Evolutionary conservation across 1,140 invertebrate species (phyloP).

Genomic region (Drosophila pseudoananassae): DNA sequence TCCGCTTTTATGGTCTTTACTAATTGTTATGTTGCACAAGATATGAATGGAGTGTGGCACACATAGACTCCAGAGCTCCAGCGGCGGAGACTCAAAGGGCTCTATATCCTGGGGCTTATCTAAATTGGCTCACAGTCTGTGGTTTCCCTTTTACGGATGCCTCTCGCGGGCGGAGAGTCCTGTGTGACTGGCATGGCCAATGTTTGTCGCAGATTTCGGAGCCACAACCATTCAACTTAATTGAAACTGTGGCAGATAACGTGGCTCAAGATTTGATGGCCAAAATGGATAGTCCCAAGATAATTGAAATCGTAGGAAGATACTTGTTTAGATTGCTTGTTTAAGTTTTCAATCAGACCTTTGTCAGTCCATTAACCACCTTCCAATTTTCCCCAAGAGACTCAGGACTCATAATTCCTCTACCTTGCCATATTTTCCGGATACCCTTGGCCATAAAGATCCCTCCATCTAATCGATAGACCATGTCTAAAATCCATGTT

Average conservation of each 20-base stretch:
- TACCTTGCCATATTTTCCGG: background rate
- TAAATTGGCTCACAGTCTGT: conserved; percentile 68
- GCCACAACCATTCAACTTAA: conserved; percentile 53
- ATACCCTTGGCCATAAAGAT: conserved; percentile 21
- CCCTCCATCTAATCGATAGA: conserved; percentile 55
- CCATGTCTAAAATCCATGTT: conserved; percentile 57
- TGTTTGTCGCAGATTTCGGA: conserved; percentile 21
- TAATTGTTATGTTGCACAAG: conserved; percentile 82
- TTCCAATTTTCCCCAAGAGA: background rate
- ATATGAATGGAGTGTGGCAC: conserved; percentile 73
- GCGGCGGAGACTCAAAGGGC: conserved; percentile 4
- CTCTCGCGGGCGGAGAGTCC: conserved; percentile 12
- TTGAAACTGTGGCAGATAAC: conserved; percentile 54
- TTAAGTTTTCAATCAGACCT: conserved; percentile 23
- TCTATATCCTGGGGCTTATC: conserved; percentile 61
- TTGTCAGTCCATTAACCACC: conserved; percentile 17
- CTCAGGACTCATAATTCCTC: background rate
- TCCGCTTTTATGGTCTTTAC: conserved; percentile 56
- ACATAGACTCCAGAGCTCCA: conserved; percentile 12
- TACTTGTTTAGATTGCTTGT: too few relatives aligned
- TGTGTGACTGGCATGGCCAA: conserved; percentile 62
- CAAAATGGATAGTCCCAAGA: conserved; percentile 13
- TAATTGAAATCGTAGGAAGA: conserved; percentile 29
- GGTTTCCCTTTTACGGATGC: conserved; percentile 59
- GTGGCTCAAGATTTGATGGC: conserved; percentile 37